Evolutionary conservation across 2,888 invertebrate species (phyloP), one percentile per base, ranked within the genome.

Genomic region (Platycnemis pennipes): DNA sequence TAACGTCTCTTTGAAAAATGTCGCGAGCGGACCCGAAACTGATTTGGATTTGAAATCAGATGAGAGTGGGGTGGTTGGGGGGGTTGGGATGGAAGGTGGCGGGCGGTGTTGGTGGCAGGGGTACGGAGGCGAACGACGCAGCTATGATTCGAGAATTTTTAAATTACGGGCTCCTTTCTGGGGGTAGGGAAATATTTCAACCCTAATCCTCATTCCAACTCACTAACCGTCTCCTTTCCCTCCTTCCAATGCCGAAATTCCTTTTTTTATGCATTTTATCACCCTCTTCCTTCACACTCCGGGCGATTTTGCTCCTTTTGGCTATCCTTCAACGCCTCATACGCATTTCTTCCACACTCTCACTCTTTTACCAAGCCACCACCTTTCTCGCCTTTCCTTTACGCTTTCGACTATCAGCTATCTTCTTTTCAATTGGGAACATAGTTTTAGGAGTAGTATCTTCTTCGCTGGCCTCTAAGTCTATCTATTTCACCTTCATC

Each of bases 1-100:
- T 77, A 77, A 77, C 37, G 77, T 77, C 77, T 77, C 77, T 77
- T 77, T 77, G 77, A 77, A 37, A 77, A 77, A 63, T 63, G 63
- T 63, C 63, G 63, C 63, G 63, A 63, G n/a, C 63, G 63, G n/a
- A 26, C 63, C 63, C 63, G 63, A 63, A 63, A 63, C 63, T 77
- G 31, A 77, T 77, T 77, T 77, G 31, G 77, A 77, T 77, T 77
- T 77, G 77, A 77, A 77, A 77, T 16, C 77, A 77, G 77, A 77
- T 77, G 77, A 77, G 77, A 5, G 11, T 11, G 31, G 77, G 13
- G 77, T 13, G 11, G 4, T 4, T 31, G 77, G 13, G 37, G 77
- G 26, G 26, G 3, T 3, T 22, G 22, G 63, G 63, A 26, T 8
- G 26, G 2, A 7, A 26, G 63, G 26, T 22, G 26, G 26, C 2